phyloP scores from a whole-genome alignment of 2,113 vertebrate species.

The Notechis scutatus region DNA sequence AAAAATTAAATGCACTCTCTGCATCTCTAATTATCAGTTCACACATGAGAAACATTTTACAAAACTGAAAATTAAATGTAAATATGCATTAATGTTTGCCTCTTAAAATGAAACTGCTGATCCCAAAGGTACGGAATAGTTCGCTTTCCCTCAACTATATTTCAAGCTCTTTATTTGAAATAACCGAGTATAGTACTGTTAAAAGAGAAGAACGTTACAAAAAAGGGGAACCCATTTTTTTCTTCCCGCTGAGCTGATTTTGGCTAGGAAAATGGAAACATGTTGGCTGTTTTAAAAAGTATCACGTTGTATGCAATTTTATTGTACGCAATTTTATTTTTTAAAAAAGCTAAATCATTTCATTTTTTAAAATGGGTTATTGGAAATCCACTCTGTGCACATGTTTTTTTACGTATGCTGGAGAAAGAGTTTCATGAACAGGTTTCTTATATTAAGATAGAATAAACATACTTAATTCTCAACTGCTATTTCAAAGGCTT shows the following conservation, averaged over 20 bases:
- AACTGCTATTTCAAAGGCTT: slow-evolving; percentile 47
- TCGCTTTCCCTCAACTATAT: background rate
- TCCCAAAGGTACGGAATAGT: background rate
- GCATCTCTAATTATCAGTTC: background rate
- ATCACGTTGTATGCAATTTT: slow-evolving; percentile 44
- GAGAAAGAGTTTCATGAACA: slow-evolving; percentile 34
- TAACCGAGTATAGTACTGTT: slow-evolving; percentile 9
- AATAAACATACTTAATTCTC: slow-evolving; percentile 49
- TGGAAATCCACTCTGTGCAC: slow-evolving; percentile 56
- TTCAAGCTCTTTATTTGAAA: background rate
- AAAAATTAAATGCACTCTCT: background rate
- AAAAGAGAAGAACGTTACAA: background rate
- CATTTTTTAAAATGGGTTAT: slow-evolving; percentile 56
- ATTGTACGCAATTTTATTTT: slow-evolving; percentile 36
- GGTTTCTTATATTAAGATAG: slow-evolving; percentile 51
- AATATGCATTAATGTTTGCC: background rate
- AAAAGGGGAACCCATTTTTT: slow-evolving; percentile 3
- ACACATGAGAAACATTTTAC: background rate
- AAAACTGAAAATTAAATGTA: background rate
- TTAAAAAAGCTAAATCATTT: slow-evolving; percentile 54
- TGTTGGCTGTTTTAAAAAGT: slow-evolving; percentile 45
- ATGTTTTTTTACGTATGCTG: slow-evolving; percentile 48
- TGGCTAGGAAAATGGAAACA: slow-evolving; percentile 57
- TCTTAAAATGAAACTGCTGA: background rate
- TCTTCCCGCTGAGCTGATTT: slow-evolving; percentile 10